Evolutionary conservation across 1,140 invertebrate species (phyloP), one percentile per base, ranked within the genome.

Genomic region (Lasioglossum baleicum): DNA sequence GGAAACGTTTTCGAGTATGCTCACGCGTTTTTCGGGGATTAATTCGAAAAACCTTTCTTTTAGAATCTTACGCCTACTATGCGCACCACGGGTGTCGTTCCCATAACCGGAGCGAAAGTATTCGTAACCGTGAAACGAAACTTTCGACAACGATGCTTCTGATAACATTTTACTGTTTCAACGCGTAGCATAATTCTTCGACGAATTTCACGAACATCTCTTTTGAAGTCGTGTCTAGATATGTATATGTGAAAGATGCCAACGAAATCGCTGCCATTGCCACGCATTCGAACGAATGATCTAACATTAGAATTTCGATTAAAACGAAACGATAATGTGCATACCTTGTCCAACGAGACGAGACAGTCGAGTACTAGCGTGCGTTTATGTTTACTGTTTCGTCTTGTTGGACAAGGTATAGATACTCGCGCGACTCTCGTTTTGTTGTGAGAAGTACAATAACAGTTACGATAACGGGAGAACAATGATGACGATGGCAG

Each of bases 401-500:
- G 26, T 26, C 26, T 26, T 26, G 26, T 26, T 26, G 26, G 26
- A 26, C 26, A 26, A 26, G 26, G 26, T 26, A 26, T 26, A 26
- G 26, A 26, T 63, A 31, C 31, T 63, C 15, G 60, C 26, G 60
- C 31, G 15, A 63, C 44, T 66, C 8, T 44, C 17, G 13, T 22
- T 20, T 44, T 5, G 11, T 22, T 4, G 15, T 51, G 20, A 6
- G n/a, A 69, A 48, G 22, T 22, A n/a, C 17, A 44, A 20, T 40
- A 44, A 17, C 40, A 22, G 40, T 42, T 22, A 44, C 64, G 64
- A 66, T 31, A n/a, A 63, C 26, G 5, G 10, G 15, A 6, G 31
- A n/a, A 66, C 76, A 81, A 69, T 61, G 76, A 63, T 68, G 67
- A 58, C 66, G 75, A 40, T 81, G 80, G 73, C 70, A 70, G 80